These are phyloP conservation scores for Gila orcuttii DNA, from an alignment of 2,113 vertebrate species.

Conservation along the genomic window DNA sequence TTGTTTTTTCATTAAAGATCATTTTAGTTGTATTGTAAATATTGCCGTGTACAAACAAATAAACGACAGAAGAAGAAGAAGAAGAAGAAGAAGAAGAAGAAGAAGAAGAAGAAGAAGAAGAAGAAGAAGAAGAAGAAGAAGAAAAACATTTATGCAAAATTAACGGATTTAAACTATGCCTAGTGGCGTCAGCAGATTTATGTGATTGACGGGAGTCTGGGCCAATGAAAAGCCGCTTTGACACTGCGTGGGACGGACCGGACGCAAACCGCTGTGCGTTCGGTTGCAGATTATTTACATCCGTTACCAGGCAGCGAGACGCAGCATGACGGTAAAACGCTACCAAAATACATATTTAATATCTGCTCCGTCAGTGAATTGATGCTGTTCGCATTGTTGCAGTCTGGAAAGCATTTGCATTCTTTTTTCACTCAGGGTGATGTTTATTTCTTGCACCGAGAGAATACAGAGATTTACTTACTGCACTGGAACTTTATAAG, in stretches of 20 bases:
- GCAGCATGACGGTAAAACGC: slow-evolving; percentile 25
- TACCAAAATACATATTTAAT: background rate
- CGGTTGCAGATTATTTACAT: slow-evolving; percentile 46
- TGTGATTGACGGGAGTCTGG: background rate
- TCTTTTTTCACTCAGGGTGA: background rate
- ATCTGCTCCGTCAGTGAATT: background rate
- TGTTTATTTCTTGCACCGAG: background rate
- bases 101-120: too few relatives aligned
- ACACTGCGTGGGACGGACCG: background rate
- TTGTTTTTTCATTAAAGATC: background rate
- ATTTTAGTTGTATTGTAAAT: background rate
- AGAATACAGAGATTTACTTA: background rate
- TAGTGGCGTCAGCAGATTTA: background rate
- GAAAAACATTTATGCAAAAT: background rate
- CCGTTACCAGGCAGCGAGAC: slow-evolving; percentile 72
- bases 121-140: too few relatives aligned
- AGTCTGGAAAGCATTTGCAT: background rate
- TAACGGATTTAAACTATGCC: background rate
- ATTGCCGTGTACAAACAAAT: background rate
- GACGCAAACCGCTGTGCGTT: background rate
- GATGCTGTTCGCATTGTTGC: background rate
- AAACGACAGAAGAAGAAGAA: background rate
- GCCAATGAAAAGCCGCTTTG: slow-evolving; percentile 1
- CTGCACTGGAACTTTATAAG: background rate
- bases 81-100: too few relatives aligned